Conservation (phyloP, 30 jellyfish, hydroid and myxozoan genomes). For the Aurelia coerulea region DNA sequence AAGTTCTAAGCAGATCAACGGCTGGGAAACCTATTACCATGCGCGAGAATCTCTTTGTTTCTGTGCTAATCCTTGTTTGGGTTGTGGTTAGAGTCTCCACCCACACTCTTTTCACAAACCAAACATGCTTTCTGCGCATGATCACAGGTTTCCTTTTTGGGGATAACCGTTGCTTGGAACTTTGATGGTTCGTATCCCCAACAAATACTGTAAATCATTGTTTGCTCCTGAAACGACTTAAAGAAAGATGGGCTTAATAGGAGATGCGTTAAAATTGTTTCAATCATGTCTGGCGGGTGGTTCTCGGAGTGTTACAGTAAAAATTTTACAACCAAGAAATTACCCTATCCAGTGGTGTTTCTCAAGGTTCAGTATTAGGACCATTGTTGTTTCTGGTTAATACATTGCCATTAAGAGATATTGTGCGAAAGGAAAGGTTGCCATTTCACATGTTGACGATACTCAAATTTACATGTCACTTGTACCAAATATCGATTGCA, state of each 20-base stretch:
- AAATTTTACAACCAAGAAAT: conserved; percentile 14
- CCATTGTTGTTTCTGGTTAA: conserved; percentile 45
- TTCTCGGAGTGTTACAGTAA: conserved; percentile 28
- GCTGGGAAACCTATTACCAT: no score
- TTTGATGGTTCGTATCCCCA: no score
- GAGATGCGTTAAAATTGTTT: conserved; percentile 57
- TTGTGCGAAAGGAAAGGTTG: conserved; percentile 27
- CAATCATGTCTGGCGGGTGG: conserved; percentile 55
- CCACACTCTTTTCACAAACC: no score
- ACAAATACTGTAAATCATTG: conserved; percentile 42
- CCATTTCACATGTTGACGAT: conserved; percentile 48
- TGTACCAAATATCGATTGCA: conserved; percentile 14
- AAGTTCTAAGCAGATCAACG: no score
- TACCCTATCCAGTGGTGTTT: conserved; percentile 44
- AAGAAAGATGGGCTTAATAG: conserved; percentile 52
- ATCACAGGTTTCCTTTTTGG: no score
- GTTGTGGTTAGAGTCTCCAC: no score
- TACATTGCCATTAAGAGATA: conserved; percentile 56
- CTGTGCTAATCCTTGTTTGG: no score
- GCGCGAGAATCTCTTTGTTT: no score
- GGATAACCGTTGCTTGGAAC: no score
- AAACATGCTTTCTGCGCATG: no score
- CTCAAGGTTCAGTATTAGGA: conserved; percentile 57
- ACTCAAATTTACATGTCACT: conserved; percentile 63
- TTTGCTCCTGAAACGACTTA: conserved; percentile 51